Base-by-base conservation (phyloP, 1,140 invertebrate species). In the Babylonia areolata region DNA sequence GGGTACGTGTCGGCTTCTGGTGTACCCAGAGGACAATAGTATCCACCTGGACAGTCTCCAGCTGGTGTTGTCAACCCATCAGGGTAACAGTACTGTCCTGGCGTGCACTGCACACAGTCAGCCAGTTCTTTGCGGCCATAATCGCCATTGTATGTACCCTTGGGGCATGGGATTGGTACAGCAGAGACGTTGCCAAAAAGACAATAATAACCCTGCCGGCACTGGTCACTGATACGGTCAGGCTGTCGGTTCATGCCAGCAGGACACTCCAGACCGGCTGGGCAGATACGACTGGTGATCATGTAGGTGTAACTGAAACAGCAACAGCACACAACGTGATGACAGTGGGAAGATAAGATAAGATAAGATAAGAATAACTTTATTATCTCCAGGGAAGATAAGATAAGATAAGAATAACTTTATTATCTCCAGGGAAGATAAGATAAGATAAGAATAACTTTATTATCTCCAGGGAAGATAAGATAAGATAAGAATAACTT, bases 231-330 rank as follows among this genome's bases (percentile, higher is more conserved):
- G 54, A 90, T 86, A n/a, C 93, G 86, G 82, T 94, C 91, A 17
- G 93, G 93, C 77, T 88, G 87, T 40, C 87, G 71, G n/a, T 46
- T 39, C 93, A 93, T 93, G 81, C 92, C 93, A 33, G 90, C 88
- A 28, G 92, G 92, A 88, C 93, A 94, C 73, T 93, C 92, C 35
- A 91, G 85, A 69, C 93, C 93, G 20, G 92, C 91, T 40, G 93
- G 93, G 89, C 92, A 94, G 23, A 87, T 90, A 3, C 90, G 81
- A 33, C 89, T 87, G 1, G 88, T 84, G 23, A 81, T 78, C 93
- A 94, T 94, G 87, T 87, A 89, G 6, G 89, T 46, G 23, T 46
- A 75, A 23, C 82, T 84, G 82, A 31, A 35, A 42, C 42, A 80
- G 51, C 46, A 51, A 46, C 5, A 46, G 17, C n/a, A 51, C 31